Evolutionary conservation across 2,888 invertebrate species (phyloP).

Genomic region (Lasius platythorax): DNA sequence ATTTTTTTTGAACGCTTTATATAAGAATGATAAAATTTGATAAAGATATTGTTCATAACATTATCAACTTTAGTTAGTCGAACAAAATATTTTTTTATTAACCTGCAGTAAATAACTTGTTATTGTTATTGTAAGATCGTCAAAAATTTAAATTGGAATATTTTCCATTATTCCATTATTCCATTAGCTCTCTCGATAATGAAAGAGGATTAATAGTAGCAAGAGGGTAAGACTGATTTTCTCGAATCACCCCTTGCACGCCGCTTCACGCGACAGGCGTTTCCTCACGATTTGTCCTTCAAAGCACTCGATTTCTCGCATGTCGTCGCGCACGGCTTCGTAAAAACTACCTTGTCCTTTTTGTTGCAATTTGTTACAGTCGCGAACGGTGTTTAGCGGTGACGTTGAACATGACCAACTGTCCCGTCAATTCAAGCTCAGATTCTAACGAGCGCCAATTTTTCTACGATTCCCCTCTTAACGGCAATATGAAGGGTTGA

Average conservation of each 20-base stretch:
- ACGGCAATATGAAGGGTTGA: neutral
- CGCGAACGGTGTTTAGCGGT: neutral
- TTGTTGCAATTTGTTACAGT: neutral
- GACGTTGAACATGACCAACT: neutral
- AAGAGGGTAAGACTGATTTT: neutral
- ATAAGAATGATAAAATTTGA: neutral
- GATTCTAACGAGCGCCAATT: slow-evolving; percentile 27
- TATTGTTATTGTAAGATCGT: neutral
- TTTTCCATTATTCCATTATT: neutral
- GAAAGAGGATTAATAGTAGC: neutral
- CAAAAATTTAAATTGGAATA: neutral
- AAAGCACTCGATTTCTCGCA: slow-evolving; percentile 20
- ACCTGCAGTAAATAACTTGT: neutral
- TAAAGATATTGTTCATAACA: neutral
- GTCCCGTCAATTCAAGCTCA: neutral
- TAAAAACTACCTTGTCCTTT: neutral
- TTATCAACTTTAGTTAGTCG: neutral
- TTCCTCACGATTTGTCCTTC: slow-evolving; percentile 26
- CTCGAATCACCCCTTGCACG: neutral
- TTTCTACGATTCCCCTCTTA: slow-evolving; percentile 22
- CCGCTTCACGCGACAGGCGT: neutral
- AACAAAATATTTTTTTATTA: neutral
- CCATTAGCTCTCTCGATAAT: neutral
- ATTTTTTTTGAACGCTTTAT: neutral
- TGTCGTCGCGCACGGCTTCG: neutral